These are phyloP conservation scores for Oscheius myriophilus DNA, from an alignment of 2,888 invertebrate species.

Conservation along the genomic window DNA sequence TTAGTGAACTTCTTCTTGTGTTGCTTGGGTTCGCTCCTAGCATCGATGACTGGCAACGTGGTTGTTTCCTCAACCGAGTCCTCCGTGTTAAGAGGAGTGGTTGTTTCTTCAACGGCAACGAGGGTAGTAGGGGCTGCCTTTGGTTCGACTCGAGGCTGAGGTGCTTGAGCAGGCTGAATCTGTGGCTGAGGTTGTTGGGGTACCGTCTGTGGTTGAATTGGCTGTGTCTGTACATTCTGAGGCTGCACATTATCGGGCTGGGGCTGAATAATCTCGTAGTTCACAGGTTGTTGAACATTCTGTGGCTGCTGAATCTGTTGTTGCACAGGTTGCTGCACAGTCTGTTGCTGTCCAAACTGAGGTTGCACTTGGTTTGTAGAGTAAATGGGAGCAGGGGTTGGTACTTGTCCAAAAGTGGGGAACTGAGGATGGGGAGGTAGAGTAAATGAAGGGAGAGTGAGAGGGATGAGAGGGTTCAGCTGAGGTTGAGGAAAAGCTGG, in stretches of 20 bases:
- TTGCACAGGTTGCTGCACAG: neutral
- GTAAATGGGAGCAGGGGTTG: constrained; percentile 2
- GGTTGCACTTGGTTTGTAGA: too few species aligned
- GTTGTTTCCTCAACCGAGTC: neutral
- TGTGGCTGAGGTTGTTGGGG: neutral
- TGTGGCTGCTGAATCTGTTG: neutral
- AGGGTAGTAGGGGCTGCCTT: neutral
- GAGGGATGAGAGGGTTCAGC: neutral
- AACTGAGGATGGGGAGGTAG: constrained; percentile 4
- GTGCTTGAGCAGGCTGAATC: neutral
- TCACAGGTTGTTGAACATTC: neutral
- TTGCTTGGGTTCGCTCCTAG: constrained; percentile 4
- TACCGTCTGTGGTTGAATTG: neutral
- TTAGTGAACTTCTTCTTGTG: constrained; percentile 4
- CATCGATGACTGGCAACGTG: constrained; percentile 1
- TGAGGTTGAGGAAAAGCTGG: too few species aligned
- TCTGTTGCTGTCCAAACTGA: neutral
- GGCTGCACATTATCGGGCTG: neutral
- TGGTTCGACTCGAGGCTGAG: neutral
- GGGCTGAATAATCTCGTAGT: neutral
- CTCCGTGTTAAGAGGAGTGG: neutral
- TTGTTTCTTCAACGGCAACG: neutral
- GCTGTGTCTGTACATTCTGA: neutral
- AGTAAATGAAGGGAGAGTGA: neutral
- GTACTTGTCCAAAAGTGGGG: constrained; percentile 1